phyloP scores from a whole-genome alignment of 1,140 invertebrate species.

The Rhyzopertha dominica region DNA sequence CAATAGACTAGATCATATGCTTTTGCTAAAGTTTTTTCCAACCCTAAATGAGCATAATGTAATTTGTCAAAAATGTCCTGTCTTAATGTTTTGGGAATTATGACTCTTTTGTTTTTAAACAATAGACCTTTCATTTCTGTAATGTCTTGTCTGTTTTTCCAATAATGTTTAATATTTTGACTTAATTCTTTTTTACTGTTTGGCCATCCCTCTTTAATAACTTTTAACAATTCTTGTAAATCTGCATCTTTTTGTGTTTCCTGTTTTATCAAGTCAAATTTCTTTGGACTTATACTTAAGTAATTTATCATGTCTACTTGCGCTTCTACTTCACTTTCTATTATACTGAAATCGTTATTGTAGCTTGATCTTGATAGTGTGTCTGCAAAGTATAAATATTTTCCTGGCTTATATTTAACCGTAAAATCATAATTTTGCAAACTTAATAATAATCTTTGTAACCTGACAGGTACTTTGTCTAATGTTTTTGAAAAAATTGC shows the following conservation, averaged over 20 bases:
- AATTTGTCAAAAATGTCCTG: constrained; percentile 28
- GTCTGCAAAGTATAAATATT: constrained; percentile 31
- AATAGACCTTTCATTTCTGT: constrained; percentile 26
- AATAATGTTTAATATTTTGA: constrained; percentile 15
- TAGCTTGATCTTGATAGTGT: constrained; percentile 26
- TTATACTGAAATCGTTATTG: constrained; percentile 14
- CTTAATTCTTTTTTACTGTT: constrained; percentile 10
- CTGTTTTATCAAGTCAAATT: constrained; percentile 6
- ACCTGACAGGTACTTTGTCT: constrained; percentile 36
- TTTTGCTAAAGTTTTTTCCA: constrained; percentile 12
- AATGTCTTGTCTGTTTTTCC: constrained; percentile 22
- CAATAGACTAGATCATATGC: constrained; percentile 11
- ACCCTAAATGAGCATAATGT: constrained; percentile 37
- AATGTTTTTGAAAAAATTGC: constrained; percentile 45
- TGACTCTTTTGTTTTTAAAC: constrained; percentile 28
- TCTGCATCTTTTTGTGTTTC: constrained; percentile 16
- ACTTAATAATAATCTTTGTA: constrained; percentile 25
- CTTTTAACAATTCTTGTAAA: constrained; percentile 10
- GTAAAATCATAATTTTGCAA: constrained; percentile 32
- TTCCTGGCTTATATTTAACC: constrained; percentile 28
- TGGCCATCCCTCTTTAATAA: constrained; percentile 26
- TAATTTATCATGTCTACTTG: constrained; percentile 11
- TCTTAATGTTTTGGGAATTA: constrained; percentile 28
- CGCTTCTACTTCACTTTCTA: not conserved
- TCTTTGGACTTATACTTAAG: constrained; percentile 18